Base-by-base conservation (phyloP, 2,888 invertebrate genomes). In the Drosophila mimica region DNA sequence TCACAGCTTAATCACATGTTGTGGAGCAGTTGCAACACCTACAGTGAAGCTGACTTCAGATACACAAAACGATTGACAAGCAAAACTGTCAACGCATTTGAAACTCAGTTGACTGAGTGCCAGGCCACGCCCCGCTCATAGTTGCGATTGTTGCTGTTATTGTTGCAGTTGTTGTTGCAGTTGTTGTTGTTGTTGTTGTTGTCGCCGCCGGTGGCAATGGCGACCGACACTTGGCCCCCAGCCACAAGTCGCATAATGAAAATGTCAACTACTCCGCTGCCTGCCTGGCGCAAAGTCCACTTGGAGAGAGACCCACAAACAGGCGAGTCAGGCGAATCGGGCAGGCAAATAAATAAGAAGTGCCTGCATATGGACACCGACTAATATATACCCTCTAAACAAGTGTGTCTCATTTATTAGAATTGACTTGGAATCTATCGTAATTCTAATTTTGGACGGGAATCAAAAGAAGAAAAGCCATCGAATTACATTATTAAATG, bases 81-180 rank as follows among this genome's bases (percentile, higher is more conserved):
- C 74, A 62, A 86, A 84, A 83, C 84, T 84, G 84, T 84, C 84
- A 84, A 84, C 84, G 86, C 84, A 82, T 83, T 79, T 83, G 78
- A 79, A 83, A 86, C 83, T 83, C 78, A 58, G 54, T 78, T 83
- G 81, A 84, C 81, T 83, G 81, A 84, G 76, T 84, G 79, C 79
- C 79, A 62, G 49, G 70, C 61, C 63, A 62, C 80, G 73, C 82
- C 76, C 79, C 76, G 33, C 31, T 38, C 31, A 25, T 51, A 48
- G 62, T 51, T 54, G 48, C 9, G 34, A 15, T 63, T 62, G 25
- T 52, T 63, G 30, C 40, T 52, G 38, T 36, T 51, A 25, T n/a
- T 61, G 46, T 58, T 64, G 59, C 13, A 38, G 30, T 56, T 36
- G 31, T 13, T 67, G 54, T 54, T 69, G 66, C 60, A 70, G 74